These are phyloP conservation scores for Platycercus adscitus DNA, from an alignment of 2,113 vertebrate species.

Conservation along the genomic window DNA sequence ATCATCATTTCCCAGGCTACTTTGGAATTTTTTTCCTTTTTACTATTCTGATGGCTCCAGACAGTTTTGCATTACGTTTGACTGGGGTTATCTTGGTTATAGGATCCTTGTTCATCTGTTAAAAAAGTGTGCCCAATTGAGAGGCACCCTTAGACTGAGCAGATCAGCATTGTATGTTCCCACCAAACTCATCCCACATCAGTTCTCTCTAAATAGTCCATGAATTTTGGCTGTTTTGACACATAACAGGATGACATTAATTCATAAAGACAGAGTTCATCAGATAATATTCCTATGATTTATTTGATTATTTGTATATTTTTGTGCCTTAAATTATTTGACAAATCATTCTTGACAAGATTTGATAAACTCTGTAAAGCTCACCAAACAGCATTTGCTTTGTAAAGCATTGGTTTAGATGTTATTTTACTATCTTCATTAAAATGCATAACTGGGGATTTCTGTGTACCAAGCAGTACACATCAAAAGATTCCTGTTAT, in stretches of 20 bases:
- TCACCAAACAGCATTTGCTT: not conserved
- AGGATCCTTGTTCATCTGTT: not conserved
- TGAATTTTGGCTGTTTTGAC: not conserved
- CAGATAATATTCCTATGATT: conserved; percentile 16
- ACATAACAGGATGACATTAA: not conserved
- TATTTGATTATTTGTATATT: conserved; percentile 35
- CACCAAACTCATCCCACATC: not conserved
- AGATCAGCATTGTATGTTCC: not conserved
- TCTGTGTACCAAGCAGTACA: not conserved
- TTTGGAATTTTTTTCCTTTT: not conserved
- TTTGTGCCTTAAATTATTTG: conserved; percentile 20
- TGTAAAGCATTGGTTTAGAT: not conserved
- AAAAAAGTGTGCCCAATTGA: not conserved
- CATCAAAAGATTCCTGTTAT: not conserved
- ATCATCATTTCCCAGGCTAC: not conserved
- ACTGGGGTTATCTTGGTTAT: not conserved
- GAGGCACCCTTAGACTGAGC: not conserved
- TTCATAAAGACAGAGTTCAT: conserved; percentile 24
- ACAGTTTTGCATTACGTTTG: not conserved
- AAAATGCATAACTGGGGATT: not conserved
- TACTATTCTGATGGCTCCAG: not conserved
- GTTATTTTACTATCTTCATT: not conserved
- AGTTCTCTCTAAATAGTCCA: not conserved
- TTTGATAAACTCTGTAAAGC: conserved; percentile 8
- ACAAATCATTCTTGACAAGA: conserved; percentile 20